These are phyloP conservation scores for Riptortus pedestris DNA, from an alignment of 1,140 invertebrate genomes.

Conservation along the genomic window DNA sequence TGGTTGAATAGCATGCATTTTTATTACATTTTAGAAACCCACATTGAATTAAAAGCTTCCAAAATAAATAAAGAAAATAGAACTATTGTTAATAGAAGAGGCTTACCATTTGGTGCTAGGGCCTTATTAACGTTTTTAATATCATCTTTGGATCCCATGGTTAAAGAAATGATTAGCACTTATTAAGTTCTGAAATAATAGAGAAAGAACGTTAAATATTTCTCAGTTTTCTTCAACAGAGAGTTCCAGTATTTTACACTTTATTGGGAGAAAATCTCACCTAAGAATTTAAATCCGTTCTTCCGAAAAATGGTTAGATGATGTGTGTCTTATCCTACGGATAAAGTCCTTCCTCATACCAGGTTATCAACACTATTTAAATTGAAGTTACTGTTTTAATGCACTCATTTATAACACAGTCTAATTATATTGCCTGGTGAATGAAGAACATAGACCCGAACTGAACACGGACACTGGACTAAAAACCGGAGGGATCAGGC, in stretches of 20 bases:
- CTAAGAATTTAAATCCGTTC: neutral
- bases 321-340: constrained; percentile 34
- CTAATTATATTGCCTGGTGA: too few relatives aligned
- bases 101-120: neutral
- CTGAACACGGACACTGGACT: too few relatives aligned
- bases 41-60: too few relatives aligned
- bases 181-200: constrained; percentile 2
- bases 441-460: too few relatives aligned
- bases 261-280: neutral
- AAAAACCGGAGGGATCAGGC: too few relatives aligned
- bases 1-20: too few relatives aligned
- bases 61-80: too few relatives aligned
- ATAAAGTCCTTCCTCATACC: constrained; percentile 35
- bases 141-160: neutral
- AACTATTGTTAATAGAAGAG: too few relatives aligned
- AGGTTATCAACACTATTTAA: too few relatives aligned
- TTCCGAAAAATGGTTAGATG: constrained; percentile 36
- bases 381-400: too few relatives aligned
- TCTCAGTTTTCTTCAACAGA: neutral
- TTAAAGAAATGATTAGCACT: constrained; percentile 10
- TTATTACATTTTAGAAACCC: too few relatives aligned
- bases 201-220: neutral
- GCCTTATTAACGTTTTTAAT: neutral
- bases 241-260: neutral
- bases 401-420: too few relatives aligned